Percentiles rank a stretch among this genome's conserved stretches.
These are phyloP conservation scores for Paedocypris sp. DNA, from an alignment of 2,113 vertebrate species.

Conservation along the genomic window DNA sequence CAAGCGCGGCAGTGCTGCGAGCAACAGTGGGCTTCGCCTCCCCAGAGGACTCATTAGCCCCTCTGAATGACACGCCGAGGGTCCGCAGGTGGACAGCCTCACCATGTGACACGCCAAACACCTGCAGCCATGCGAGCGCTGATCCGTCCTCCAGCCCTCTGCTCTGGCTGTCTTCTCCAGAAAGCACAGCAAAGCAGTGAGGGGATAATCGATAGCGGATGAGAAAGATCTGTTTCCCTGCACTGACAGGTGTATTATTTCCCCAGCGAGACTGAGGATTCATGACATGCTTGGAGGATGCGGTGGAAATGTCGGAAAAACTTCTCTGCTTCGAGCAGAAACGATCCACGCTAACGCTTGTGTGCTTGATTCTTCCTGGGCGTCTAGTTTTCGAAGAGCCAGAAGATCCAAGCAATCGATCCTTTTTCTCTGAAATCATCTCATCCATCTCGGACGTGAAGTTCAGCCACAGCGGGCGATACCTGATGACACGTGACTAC, in stretches of 20 bases:
- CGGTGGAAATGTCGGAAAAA: background rate
- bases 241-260: background rate
- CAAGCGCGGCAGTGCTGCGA: constrained; percentile 19
- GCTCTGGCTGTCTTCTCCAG: constrained; percentile 47
- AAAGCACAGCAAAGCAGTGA: constrained; percentile 40
- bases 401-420: constrained; percentile 79
- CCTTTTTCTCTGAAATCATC: constrained; percentile 87
- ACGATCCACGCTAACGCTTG: background rate
- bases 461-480: constrained; percentile 83
- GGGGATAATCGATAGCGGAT: constrained; percentile 14
- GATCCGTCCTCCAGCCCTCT: constrained; percentile 54
- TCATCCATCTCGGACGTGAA: constrained; percentile 87
- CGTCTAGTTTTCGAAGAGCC: constrained; percentile 79
- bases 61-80: constrained; percentile 37
- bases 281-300: background rate
- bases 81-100: constrained; percentile 25
- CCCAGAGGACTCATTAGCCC: constrained; percentile 58
- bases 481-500: constrained; percentile 85
- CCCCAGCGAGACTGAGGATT: background rate
- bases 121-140: constrained; percentile 50
- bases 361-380: background rate
- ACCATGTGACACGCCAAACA: constrained; percentile 24
- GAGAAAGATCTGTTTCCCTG: background rate
- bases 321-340: too few species aligned
- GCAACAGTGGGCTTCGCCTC: constrained; percentile 36